A percentile compares a stretch with the other conserved stretches of the same genome.
phyloP scores from a whole-genome alignment of 1,140 invertebrate species.

The Drosophila murphyi region DNA sequence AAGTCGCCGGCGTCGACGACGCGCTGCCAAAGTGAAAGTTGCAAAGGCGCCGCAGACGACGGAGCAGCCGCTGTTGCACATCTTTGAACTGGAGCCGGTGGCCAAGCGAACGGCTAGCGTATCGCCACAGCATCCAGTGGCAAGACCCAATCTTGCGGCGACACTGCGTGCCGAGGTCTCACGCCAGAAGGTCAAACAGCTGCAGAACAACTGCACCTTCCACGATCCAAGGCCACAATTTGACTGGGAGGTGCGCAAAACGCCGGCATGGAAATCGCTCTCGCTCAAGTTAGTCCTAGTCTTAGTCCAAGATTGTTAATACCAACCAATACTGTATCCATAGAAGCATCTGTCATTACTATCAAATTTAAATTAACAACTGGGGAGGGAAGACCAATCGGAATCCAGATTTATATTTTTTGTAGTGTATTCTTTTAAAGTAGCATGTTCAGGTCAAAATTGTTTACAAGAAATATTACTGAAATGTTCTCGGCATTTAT shows the following conservation, averaged over 20 bases:
- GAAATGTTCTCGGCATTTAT: neutral
- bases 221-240: constrained; percentile 64
- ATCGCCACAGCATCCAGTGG: constrained; percentile 77
- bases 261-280: constrained; percentile 81
- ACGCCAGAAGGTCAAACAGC: constrained; percentile 74
- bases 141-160: constrained; percentile 80
- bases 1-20: constrained; percentile 29
- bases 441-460: too few relatives aligned
- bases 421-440: too few relatives aligned
- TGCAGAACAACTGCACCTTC: constrained; percentile 77
- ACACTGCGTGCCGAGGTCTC: constrained; percentile 76
- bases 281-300: constrained; percentile 68
- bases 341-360: too few relatives aligned
- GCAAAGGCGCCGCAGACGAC: constrained; percentile 4
- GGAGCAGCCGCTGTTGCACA: constrained; percentile 27
- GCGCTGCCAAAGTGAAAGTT: constrained; percentile 29
- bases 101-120: constrained; percentile 43
- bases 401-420: too few relatives aligned
- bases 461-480: too few relatives aligned
- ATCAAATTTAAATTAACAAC: too few relatives aligned
- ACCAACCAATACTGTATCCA: too few relatives aligned
- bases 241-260: constrained; percentile 82
- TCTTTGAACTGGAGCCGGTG: constrained; percentile 42
- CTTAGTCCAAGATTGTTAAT: too few relatives aligned
- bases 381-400: too few relatives aligned